These are phyloP conservation scores for Hirundo rustica DNA, from an alignment of 2,797 vertebrate species.

Conservation along the genomic window DNA sequence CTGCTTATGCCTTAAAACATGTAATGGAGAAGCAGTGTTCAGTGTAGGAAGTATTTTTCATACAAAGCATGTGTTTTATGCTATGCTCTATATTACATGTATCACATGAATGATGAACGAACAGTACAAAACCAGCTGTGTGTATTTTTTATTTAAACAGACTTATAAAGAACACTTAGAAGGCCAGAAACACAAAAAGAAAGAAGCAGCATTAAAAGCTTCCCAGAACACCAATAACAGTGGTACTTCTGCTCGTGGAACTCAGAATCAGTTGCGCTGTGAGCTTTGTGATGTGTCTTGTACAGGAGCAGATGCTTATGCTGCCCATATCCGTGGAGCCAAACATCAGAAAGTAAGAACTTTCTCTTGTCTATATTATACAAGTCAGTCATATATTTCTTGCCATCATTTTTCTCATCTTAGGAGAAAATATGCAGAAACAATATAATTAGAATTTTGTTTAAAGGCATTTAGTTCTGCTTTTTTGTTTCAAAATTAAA, in stretches of 20 bases:
- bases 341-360: constrained; percentile 95
- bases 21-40: not conserved
- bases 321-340: constrained; percentile 95
- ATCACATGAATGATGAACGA: not conserved
- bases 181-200: constrained; percentile 99
- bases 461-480: not conserved
- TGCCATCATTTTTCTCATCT: not conserved
- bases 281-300: constrained; percentile 97
- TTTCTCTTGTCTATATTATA: not conserved
- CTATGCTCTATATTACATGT: not conserved
- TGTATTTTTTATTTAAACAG: constrained; percentile 74
- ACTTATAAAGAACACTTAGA: constrained; percentile 98
- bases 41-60: not conserved
- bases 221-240: constrained; percentile 86
- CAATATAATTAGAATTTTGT: not conserved
- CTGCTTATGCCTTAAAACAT: not conserved
- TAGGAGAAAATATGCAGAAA: not conserved
- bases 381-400: not conserved
- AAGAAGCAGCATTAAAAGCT: constrained; percentile 92
- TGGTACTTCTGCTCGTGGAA: constrained; percentile 83
- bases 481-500: not conserved
- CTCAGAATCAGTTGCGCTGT: constrained; percentile 95
- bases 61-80: not conserved
- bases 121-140: not conserved
- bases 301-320: constrained; percentile 94